These are phyloP conservation scores for Coregonus suidteri DNA, from an alignment of 2,797 vertebrate genomes.

Conservation along the genomic window DNA sequence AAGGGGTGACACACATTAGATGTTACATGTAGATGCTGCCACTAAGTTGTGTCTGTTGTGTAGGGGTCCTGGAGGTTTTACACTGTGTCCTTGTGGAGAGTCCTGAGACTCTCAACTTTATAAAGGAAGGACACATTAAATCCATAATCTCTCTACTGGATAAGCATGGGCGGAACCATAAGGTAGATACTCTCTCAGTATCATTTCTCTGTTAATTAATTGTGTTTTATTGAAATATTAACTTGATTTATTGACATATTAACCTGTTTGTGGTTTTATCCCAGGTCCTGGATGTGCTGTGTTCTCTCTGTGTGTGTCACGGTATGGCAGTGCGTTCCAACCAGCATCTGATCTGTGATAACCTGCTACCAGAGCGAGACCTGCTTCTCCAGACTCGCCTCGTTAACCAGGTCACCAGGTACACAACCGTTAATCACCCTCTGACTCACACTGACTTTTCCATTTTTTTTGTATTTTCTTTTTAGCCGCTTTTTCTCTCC, in stretches of 20 bases:
- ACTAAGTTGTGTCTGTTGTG: background rate
- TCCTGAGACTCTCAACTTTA: slow-evolving; percentile 90
- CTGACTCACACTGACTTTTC: background rate
- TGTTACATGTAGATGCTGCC: background rate
- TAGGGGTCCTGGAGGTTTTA: slow-evolving; percentile 92
- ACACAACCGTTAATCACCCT: slow-evolving; percentile 25
- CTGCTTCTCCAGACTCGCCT: slow-evolving; percentile 91
- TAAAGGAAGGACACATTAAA: slow-evolving; percentile 92
- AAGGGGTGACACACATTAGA: background rate
- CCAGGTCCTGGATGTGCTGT: slow-evolving; percentile 92
- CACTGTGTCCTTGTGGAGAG: slow-evolving; percentile 93
- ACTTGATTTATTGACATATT: slow-evolving; percentile 30
- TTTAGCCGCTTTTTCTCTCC: too few species aligned
- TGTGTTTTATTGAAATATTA: slow-evolving; percentile 33
- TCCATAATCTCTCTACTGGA: slow-evolving; percentile 92
- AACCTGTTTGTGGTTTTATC: slow-evolving; percentile 35
- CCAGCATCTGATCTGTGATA: slow-evolving; percentile 94
- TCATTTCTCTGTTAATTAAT: background rate
- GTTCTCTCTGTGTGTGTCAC: slow-evolving; percentile 94
- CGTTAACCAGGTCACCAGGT: slow-evolving; percentile 93
- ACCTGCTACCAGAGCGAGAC: slow-evolving; percentile 89
- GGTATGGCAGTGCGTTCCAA: slow-evolving; percentile 91
- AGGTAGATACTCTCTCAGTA: slow-evolving; percentile 62
- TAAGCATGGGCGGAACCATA: slow-evolving; percentile 90
- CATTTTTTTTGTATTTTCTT: too few species aligned